Evolutionary conservation across 92 coral and sea anemone species (phyloP), one percentile per base, ranked within the genome.

Genomic region (Epizoanthus scotinus): DNA sequence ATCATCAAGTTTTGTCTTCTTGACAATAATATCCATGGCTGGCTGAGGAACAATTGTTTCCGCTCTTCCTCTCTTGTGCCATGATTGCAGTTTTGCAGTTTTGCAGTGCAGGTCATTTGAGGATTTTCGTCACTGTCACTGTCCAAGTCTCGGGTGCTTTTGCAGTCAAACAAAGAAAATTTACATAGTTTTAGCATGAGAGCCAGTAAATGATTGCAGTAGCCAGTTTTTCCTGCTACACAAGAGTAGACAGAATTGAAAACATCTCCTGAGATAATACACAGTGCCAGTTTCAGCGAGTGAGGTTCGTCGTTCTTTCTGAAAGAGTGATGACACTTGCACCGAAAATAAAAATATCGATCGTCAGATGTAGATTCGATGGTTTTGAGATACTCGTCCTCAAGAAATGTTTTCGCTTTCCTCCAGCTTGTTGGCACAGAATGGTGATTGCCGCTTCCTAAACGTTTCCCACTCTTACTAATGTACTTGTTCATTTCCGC

Each of bases 121-220:
- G 87, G 84, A 66, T 59, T 84, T 83, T 81, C 79, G 82, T 84
- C 87, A 62, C 26, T 55, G 38, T 89, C 92, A 75, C 79, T 56
- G 20, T 52, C 27, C 26, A 89, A 54, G 49, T 85, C 87, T 68
- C 5, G 31, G 8, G 89, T 85, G 9, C 73, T 85, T 81, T 85
- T 60, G 73, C 86, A 80, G 64, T 64, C 65, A 70, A 75, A 74
- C 10, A 89, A 57, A 31, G 73, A 73, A 85, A 59, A 89, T 64
- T 89, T 89, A 71, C 92, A 81, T 17, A 79, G 34, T 83, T 84
- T 84, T 2, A 84, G 78, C 91, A 88, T 84, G 34, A 88, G 81
- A 22, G 70, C 58, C 56, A 88, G 58, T 5, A 68, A 63, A 67
- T 88, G 88, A 34, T 84, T 84, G 63, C 88, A 74, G 70, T 67